These are phyloP conservation scores for Hiodon tergisus DNA, from an alignment of 2,113 vertebrate genomes.

Conservation along the genomic window DNA sequence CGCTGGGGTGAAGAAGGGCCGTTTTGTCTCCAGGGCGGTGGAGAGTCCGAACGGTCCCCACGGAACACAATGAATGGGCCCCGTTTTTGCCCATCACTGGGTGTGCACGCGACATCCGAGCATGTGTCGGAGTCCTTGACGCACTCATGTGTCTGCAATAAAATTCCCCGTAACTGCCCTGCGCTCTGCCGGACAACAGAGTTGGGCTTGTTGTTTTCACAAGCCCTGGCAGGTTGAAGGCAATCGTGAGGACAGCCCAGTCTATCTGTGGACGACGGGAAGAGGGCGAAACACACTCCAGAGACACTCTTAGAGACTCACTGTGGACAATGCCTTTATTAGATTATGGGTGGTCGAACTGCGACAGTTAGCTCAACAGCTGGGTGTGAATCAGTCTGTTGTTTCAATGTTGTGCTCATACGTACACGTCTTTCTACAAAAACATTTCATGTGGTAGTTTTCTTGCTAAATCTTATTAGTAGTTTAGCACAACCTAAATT, in stretches of 20 bases:
- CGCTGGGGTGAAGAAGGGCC: conserved; percentile 73
- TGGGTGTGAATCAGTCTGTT: background rate
- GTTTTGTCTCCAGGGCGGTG: conserved; percentile 85
- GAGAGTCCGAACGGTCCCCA: conserved; percentile 82
- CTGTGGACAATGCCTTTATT: conserved; percentile 64
- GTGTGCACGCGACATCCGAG: conserved; percentile 86
- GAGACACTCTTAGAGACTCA: conserved; percentile 57
- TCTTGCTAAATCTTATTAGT: too few relatives aligned
- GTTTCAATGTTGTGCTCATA: conserved; percentile 31
- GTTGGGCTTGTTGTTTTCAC: conserved; percentile 80
- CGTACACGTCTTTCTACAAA: too few relatives aligned
- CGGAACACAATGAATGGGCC: conserved; percentile 92
- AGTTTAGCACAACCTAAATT: too few relatives aligned
- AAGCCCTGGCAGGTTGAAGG: conserved; percentile 83
- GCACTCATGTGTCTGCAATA: conserved; percentile 87
- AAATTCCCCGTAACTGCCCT: conserved; percentile 77
- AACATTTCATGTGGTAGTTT: too few relatives aligned
- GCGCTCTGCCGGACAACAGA: conserved; percentile 89
- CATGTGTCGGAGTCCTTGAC: conserved; percentile 79
- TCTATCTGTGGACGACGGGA: conserved; percentile 75
- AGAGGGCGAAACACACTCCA: conserved; percentile 70
- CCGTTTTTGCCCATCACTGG: conserved; percentile 77
- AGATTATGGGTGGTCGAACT: conserved; percentile 61
- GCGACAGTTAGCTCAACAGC: too few relatives aligned
- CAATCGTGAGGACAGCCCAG: conserved; percentile 81